Base-by-base conservation (phyloP, 2,888 invertebrate species). In the Lasioglossum morio region DNA sequence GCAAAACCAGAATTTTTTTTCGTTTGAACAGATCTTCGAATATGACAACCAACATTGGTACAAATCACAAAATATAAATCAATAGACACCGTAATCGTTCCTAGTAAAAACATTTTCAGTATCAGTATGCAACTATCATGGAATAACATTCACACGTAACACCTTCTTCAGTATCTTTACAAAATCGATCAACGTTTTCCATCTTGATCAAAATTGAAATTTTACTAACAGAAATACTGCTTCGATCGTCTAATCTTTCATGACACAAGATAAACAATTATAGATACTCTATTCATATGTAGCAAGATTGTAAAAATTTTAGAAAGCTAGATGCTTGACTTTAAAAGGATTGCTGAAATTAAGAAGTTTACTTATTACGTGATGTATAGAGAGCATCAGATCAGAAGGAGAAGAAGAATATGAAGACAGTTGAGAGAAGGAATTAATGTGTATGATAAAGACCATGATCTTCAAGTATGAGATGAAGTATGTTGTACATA, bases 51-150 rank as follows among this genome's bases (percentile, higher is more conserved):
- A 78, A 48, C 27, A 81, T 74, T 60, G 69, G 77, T 81, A 76
- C 53, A 81, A 72, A 82, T 72, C 73, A 79, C 46, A 84, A 88
- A 77, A 82, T 78, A 60, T 72, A 79, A 79, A 81, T 30, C 57
- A 48, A 72, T 73, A 53, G 80, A 79, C 48, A 72, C 73, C 66
- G 48, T 69, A 73, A 76, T 60, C 23, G 72, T 30, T 76, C 78
- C 40, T 88, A 87, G 85, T 77, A 80, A 85, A 88, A 89, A 92
- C 92, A 94, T 93, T 94, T 94, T 94, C 94, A 94, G 94, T 94
- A 94, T 94, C 94, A 92, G 92, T 90, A 77, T 85, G 72, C 77
- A 82, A 77, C 73, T 77, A 53, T 86, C 84, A 84, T 82, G 83
- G 81, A 77, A 79, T 74, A 82, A 81, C 63, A 63, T 82, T 73